Conservation (phyloP, 23 tunicate species). For the Halocynthia aurantium region DNA sequence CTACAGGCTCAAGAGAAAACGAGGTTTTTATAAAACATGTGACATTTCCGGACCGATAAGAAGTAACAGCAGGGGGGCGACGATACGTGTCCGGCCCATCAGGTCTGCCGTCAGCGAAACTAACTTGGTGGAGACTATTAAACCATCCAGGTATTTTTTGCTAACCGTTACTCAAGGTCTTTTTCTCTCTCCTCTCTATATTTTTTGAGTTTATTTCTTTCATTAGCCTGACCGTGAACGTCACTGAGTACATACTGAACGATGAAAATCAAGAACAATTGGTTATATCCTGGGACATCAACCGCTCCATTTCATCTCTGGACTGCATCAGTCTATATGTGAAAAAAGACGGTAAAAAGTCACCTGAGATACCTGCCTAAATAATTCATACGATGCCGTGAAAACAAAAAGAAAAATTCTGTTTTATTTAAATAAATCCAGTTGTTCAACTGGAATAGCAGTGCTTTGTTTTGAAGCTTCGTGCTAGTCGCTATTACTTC, state of each 20-base stretch:
- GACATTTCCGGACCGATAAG: slow-evolving; percentile 29
- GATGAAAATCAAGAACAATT: slow-evolving; percentile 10
- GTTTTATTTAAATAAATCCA: not conserved
- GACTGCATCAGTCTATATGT: slow-evolving; percentile 31
- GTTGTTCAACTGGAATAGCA: not conserved
- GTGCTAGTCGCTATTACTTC: not conserved
- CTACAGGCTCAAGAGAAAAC: slow-evolving; percentile 4
- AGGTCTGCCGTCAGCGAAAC: slow-evolving; percentile 13
- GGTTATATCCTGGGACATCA: slow-evolving; percentile 22
- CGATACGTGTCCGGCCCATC: slow-evolving; percentile 8
- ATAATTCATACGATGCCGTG: not conserved
- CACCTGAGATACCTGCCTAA: too few species aligned
- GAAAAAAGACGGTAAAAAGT: slow-evolving; percentile 15
- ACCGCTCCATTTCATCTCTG: slow-evolving; percentile 16
- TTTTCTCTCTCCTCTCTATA: too few species aligned
- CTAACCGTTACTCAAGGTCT: too few species aligned
- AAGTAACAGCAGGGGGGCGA: slow-evolving; percentile 1
- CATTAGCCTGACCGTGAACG: slow-evolving; percentile 4
- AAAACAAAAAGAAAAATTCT: too few species aligned
- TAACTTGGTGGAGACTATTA: not conserved
- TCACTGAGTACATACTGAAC: slow-evolving; percentile 20
- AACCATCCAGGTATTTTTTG: slow-evolving; percentile 6
- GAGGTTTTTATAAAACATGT: not conserved
- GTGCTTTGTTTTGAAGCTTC: not conserved
- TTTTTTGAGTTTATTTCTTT: not conserved